Evolutionary conservation across 1,140 invertebrate species (phyloP).

Genomic region (Protaetia brevitarsis): DNA sequence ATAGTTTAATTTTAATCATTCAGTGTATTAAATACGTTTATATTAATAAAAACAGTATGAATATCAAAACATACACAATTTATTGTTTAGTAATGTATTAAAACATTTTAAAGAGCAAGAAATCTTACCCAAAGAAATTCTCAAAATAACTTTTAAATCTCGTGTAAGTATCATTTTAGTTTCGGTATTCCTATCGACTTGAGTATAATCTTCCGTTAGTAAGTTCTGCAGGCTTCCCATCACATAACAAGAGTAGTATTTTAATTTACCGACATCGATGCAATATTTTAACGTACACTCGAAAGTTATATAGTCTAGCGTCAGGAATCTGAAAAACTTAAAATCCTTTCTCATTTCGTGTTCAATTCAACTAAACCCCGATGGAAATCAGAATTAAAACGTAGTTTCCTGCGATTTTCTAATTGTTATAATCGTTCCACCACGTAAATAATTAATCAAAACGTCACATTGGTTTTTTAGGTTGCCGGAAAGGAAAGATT

Average conservation of each 20-base stretch:
- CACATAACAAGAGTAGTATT: background rate
- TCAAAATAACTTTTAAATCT: no score
- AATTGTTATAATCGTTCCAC: constrained; percentile 1
- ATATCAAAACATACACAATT: no score
- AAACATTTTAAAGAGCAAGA: no score
- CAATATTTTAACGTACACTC: background rate
- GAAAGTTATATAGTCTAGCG: constrained; percentile 5
- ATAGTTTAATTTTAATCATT: no score
- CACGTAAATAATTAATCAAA: constrained; percentile 14
- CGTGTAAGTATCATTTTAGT: no score
- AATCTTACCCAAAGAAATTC: no score
- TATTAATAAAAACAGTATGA: no score
- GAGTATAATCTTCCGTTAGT: no score
- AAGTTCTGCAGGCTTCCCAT: no score
- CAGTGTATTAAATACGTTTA: no score
- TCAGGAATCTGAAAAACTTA: constrained; percentile 45
- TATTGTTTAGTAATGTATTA: no score
- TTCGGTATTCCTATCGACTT: no score
- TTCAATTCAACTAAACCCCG: constrained; percentile 46
- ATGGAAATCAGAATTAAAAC: constrained; percentile 48
- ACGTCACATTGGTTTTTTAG: background rate
- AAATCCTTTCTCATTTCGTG: constrained; percentile 46
- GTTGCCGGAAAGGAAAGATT: background rate
- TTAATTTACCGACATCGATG: background rate
- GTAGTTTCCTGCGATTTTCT: constrained; percentile 37